A percentile compares a stretch with the other conserved stretches of the same genome.
phyloP scores from a whole-genome alignment of 2,888 invertebrate species.

The Embidobia sp. region DNA sequence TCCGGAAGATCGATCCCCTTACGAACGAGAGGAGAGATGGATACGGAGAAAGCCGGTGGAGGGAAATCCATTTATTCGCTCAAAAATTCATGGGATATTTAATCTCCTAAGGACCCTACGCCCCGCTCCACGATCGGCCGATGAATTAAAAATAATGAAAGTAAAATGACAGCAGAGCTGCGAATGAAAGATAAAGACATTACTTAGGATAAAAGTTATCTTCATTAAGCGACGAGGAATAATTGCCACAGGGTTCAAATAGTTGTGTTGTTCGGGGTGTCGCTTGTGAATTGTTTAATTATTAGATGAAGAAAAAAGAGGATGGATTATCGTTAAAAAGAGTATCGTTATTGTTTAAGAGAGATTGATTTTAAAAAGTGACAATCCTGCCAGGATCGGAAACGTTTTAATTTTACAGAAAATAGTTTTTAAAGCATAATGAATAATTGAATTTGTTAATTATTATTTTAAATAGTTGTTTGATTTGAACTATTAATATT shows the following conservation, averaged over 20 bases:
- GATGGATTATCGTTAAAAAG: too few species aligned
- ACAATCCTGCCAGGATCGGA: too few species aligned
- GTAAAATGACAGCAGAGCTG: constrained; percentile 30
- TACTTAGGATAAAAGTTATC: constrained; percentile 20
- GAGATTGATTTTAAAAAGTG: too few species aligned
- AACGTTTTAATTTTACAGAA: too few species aligned
- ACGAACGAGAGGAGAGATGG: constrained; percentile 43
- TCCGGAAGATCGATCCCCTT: constrained; percentile 62
- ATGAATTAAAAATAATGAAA: constrained; percentile 52
- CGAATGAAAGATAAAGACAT: constrained; percentile 34
- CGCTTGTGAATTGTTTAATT: not conserved
- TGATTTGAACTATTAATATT: too few species aligned
- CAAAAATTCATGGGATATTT: constrained; percentile 55
- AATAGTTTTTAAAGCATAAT: too few species aligned
- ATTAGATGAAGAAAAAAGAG: constrained; percentile 11
- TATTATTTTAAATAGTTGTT: too few species aligned
- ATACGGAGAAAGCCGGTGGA: constrained; percentile 23
- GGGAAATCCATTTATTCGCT: constrained; percentile 56
- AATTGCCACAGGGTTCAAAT: constrained; percentile 8
- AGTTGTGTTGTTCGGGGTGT: not conserved
- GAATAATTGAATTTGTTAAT: too few species aligned
- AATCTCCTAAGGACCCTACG: constrained; percentile 41
- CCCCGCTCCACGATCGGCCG: constrained; percentile 13
- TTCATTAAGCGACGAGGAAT: constrained; percentile 23
- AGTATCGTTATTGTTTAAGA: too few species aligned